A percentile compares a stretch with the other conserved stretches of the same genome.
Evolutionary conservation across 2,797 vertebrate species (phyloP).

Genomic region (Phyllotis vaccarum): DNA sequence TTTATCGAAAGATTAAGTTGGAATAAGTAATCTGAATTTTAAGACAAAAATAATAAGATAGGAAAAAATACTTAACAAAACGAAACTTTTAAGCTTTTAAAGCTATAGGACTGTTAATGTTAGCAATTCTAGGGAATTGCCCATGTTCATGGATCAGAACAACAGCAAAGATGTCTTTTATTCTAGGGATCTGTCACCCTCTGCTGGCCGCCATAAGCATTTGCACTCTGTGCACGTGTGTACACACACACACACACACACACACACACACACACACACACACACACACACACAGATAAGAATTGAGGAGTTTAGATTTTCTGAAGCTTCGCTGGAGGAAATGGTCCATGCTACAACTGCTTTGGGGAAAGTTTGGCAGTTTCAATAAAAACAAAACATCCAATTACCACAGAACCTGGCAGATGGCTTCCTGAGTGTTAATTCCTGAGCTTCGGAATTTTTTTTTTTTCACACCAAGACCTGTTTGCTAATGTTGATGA

Average conservation of each 20-base stretch:
- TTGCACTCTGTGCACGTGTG: no score
- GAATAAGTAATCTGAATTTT: background rate
- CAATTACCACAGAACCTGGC: background rate
- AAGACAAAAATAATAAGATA: background rate
- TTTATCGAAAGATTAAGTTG: background rate
- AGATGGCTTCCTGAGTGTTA: background rate
- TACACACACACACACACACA: background rate
- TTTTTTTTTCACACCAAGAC: background rate
- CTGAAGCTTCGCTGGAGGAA: background rate
- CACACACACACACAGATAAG: background rate
- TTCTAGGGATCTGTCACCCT: background rate
- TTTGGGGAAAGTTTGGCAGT: background rate
- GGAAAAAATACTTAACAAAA: background rate
- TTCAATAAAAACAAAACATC: background rate
- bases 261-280: background rate
- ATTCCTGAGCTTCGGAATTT: background rate
- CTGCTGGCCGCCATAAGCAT: background rate
- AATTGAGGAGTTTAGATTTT: background rate
- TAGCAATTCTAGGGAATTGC: background rate
- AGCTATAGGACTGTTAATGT: background rate
- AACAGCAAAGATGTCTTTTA: background rate
- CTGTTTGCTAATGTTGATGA: background rate
- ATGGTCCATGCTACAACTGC: background rate
- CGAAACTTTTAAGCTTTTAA: background rate
- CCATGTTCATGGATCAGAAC: background rate